Percentiles rank a stretch among this genome's conserved stretches.
These are phyloP conservation scores for Dicrurus megarhynchus DNA, from an alignment of 2,113 vertebrate species.

Conservation along the genomic window DNA sequence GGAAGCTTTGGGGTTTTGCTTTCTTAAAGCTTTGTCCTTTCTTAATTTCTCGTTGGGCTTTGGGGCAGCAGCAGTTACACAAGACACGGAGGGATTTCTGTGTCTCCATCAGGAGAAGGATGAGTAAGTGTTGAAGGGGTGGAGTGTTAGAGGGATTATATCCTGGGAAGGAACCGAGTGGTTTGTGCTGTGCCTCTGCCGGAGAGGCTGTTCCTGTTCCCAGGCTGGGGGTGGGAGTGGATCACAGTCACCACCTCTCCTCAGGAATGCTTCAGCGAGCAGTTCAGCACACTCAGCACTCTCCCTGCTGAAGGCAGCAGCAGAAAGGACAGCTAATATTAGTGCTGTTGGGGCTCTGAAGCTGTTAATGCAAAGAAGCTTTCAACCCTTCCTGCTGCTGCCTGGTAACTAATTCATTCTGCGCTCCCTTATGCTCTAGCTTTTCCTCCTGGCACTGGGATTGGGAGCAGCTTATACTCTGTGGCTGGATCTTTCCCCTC, in stretches of 20 bases:
- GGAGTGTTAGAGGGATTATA: conserved; percentile 14
- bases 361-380: background rate
- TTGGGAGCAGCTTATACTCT: background rate
- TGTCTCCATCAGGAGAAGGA: conserved; percentile 27
- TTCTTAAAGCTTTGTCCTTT: background rate
- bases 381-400: background rate
- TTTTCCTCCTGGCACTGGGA: background rate
- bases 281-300: background rate
- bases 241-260: conserved; percentile 2
- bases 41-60: background rate
- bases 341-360: background rate
- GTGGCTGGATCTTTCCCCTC: background rate
- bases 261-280: background rate
- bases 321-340: conserved; percentile 19
- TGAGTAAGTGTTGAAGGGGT: conserved; percentile 63
- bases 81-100: background rate
- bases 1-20: background rate
- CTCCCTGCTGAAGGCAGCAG: conserved; percentile 18
- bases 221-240: conserved; percentile 11
- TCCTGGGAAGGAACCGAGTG: conserved; percentile 8
- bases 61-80: conserved; percentile 12
- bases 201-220: background rate
- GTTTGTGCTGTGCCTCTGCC: background rate
- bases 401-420: conserved; percentile 13
- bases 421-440: background rate